Base-by-base conservation (phyloP, 2,113 vertebrate genomes). In the Scytalopus superciliaris region DNA sequence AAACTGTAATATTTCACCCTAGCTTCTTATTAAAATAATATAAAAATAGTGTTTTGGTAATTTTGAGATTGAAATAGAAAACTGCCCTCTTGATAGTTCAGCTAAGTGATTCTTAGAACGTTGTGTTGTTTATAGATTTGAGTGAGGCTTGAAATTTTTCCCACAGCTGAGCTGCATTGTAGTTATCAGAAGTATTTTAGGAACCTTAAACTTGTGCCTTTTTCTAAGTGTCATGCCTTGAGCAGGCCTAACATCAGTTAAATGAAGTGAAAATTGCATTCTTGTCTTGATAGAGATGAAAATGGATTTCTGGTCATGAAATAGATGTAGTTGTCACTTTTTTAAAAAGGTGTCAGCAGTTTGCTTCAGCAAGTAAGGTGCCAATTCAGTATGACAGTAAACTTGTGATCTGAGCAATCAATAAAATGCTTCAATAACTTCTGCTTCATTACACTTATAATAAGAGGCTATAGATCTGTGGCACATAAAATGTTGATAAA, bases 181-280 rank as follows among this genome's bases (percentile, higher is more conserved):
- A 92, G 96, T 98, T 97, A 97, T 95, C 94, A 96, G 97, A 98
- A 98, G 97, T 98, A 98, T 98, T 98, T 98, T 98, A 98, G 98
- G 98, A 98, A 97, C 97, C 98, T 98, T 98, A 98, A 98, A 98
- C 98, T 98, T 98, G 97, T 97, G 98, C 96, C 97, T 98, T 97
- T 98, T 98, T 97, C 97, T 95, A 98, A 98, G 98, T 98, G 98
- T 97, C 98, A 97, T 97, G 97, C 98, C 98, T 98, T 96, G 96
- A 98, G 97, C 98, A 97, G 98, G 98, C 98, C 97, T 98, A 98
- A 98, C 98, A 98, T 98, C 98, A 98, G 98, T 98, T 98, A 98
- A 99, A 99, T 99, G 98, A 99, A 99, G 98, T 99, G 98, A 99
- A 99, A 99, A 99, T 99, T 99, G 98, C 98, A 99, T 99, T 99